A percentile compares a stretch with the other conserved stretches of the same genome.
Conservation (phyloP, 2,113 vertebrate species). For the Labeo catla region DNA sequence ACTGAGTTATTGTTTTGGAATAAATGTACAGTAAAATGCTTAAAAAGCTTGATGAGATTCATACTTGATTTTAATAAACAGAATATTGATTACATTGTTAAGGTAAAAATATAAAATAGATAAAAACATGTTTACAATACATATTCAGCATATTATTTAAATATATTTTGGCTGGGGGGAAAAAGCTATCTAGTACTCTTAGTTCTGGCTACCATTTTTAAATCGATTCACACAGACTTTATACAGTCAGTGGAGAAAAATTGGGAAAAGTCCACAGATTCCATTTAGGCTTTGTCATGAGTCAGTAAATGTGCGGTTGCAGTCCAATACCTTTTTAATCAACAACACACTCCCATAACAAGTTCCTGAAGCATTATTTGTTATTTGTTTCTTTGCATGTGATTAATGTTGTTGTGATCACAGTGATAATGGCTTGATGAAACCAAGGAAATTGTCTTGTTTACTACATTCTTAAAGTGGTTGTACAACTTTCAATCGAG, state of each 20-base stretch:
- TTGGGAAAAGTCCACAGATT: background rate
- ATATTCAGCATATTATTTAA: too few relatives aligned
- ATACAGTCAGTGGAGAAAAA: background rate
- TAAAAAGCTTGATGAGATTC: too few relatives aligned
- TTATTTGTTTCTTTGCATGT: background rate
- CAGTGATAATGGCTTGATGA: slow-evolving; percentile 27
- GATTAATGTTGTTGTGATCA: slow-evolving; percentile 16
- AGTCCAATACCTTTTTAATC: background rate
- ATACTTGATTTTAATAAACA: too few relatives aligned
- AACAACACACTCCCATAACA: background rate
- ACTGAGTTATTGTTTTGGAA: too few relatives aligned
- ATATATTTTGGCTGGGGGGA: too few relatives aligned
- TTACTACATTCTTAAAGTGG: slow-evolving; percentile 34
- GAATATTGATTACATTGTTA: too few relatives aligned
- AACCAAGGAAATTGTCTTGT: slow-evolving; percentile 36
- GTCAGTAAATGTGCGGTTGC: background rate
- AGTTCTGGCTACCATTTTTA: too few relatives aligned
- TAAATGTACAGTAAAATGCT: too few relatives aligned
- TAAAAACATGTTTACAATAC: too few relatives aligned
- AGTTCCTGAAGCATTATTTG: slow-evolving; percentile 9
- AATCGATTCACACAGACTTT: too few relatives aligned
- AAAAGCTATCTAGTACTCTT: too few relatives aligned
- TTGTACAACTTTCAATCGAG: slow-evolving; percentile 19
- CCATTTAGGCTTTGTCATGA: background rate
- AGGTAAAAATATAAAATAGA: too few relatives aligned